Base-by-base conservation (phyloP, 2,113 vertebrate genomes). In the Pollachius pollachius region DNA sequence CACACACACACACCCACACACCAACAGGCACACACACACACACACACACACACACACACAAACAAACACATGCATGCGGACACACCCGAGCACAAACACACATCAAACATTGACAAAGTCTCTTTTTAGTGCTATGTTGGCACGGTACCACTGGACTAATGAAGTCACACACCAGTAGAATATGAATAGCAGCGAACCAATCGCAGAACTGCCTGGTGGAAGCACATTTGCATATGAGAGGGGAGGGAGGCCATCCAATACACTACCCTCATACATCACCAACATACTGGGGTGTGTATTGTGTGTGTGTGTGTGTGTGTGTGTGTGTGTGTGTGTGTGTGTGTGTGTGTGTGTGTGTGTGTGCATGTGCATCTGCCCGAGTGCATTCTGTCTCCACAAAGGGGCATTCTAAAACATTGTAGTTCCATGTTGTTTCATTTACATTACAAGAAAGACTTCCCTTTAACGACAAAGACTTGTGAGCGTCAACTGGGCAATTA, bases 41-140 rank as follows among this genome's bases (percentile, higher is more conserved):
- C 19, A 82, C 64, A 69, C 57, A 63, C 5, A 52, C 59, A 57
- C 52, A 30, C 69, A 34, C 69, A 64, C 30, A 56, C 61, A 34
- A 52, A 27, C 69, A n/a, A 15, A 25, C 58, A 12, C 25, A 73
- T 67, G 18, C 70, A 68, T 61, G 72, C 19, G 61, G 61, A 82
- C 69, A 72, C 65, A 73, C 59, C 71, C 17, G 66, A 71, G 70
- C 68, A 67, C 67, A 84, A 70, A 76, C 85, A 83, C 75, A 52
- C 90, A 89, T 92, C 89, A 92, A 90, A 93, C 90, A 92, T 84
- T 90, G 89, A 93, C 91, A 93, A 92, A 92, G 91, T 91, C 90
- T 78, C 91, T 92, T 93, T 93, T 91, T 91, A 91, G 87, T 89
- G 87, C 84, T 88, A 89, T 92, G 88, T 92, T 92, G 92, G 91